phyloP scores from a whole-genome alignment of 2,888 invertebrate genomes.

The Drosophila nigritarsus region DNA sequence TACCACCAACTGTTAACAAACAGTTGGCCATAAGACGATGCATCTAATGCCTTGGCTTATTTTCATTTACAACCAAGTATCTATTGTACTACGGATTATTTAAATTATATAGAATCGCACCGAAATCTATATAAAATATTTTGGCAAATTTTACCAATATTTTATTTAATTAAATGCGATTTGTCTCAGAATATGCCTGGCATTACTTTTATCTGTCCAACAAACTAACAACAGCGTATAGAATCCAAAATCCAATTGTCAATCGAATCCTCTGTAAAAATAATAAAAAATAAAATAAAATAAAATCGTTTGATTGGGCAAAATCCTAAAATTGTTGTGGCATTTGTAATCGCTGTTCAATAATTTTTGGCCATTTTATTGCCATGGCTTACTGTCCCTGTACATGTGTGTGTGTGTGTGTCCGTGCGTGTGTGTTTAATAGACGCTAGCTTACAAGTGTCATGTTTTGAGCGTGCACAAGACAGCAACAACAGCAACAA shows the following conservation, averaged over 20 bases:
- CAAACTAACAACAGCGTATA: slow-evolving; percentile 3
- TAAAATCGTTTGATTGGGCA: slow-evolving; percentile 35
- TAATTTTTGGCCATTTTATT: slow-evolving; percentile 78
- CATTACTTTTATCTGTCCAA: slow-evolving; percentile 1
- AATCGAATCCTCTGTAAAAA: slow-evolving; percentile 23
- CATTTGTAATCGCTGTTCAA: slow-evolving; percentile 79
- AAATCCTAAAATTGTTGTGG: slow-evolving; percentile 59
- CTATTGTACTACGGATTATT: slow-evolving; percentile 1
- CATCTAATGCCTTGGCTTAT: slow-evolving; percentile 43
- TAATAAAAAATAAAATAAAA: slow-evolving; percentile 8
- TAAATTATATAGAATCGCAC: neutral
- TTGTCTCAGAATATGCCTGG: neutral
- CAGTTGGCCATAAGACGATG: slow-evolving; percentile 25
- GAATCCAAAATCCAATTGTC: slow-evolving; percentile 43
- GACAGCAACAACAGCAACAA: slow-evolving; percentile 30
- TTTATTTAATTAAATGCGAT: slow-evolving; percentile 3
- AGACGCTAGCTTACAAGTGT: slow-evolving; percentile 74
- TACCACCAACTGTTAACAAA: slow-evolving; percentile 31
- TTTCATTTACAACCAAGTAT: slow-evolving; percentile 19
- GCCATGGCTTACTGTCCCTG: slow-evolving; percentile 62
- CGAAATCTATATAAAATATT: neutral
- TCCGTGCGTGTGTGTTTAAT: slow-evolving; percentile 29
- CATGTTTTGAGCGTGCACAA: slow-evolving; percentile 64
- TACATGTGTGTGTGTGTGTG: slow-evolving; percentile 27
- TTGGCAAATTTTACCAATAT: neutral